Conservation (phyloP, 1,140 invertebrate genomes). For the Drosophila novamexicana region DNA sequence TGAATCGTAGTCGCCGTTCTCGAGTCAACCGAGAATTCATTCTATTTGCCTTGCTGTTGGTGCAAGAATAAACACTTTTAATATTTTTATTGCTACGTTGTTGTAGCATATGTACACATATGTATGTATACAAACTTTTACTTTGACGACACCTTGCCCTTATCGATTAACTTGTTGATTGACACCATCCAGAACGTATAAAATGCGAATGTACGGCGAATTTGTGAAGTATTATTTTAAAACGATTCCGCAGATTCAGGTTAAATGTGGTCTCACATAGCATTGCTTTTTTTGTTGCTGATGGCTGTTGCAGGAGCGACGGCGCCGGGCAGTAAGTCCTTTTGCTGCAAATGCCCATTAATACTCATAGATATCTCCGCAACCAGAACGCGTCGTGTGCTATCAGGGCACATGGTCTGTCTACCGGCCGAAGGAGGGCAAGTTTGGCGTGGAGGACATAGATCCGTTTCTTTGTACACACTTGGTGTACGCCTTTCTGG, state of each 20-base stretch:
- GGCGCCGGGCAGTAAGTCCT: conserved; percentile 45
- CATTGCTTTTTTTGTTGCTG: conserved; percentile 6
- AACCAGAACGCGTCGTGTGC: conserved; percentile 87
- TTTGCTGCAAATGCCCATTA: neutral
- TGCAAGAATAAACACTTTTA: conserved; percentile 61
- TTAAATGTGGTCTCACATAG: conserved; percentile 34
- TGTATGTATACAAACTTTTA: conserved; percentile 36
- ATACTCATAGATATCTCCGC: conserved; percentile 25
- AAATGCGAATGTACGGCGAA: conserved; percentile 15
- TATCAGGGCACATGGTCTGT: conserved; percentile 91
- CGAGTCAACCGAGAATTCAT: conserved; percentile 17
- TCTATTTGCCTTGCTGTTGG: conserved; percentile 63
- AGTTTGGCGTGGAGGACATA: conserved; percentile 88
- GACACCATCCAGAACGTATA: conserved; percentile 34
- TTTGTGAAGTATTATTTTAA: conserved; percentile 8
- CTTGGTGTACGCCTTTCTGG: conserved; percentile 90
- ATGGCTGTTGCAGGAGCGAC: conserved; percentile 7
- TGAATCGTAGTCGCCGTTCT: conserved; percentile 8
- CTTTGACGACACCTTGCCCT: conserved; percentile 44
- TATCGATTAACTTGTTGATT: conserved; percentile 28
- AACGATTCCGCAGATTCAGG: neutral
- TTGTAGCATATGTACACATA: conserved; percentile 31
- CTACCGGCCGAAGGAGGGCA: conserved; percentile 88
- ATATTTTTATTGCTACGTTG: conserved; percentile 49
- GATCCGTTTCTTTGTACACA: conserved; percentile 90